Base-by-base conservation (phyloP, 2,113 vertebrate genomes). In the Myodes glareolus region DNA sequence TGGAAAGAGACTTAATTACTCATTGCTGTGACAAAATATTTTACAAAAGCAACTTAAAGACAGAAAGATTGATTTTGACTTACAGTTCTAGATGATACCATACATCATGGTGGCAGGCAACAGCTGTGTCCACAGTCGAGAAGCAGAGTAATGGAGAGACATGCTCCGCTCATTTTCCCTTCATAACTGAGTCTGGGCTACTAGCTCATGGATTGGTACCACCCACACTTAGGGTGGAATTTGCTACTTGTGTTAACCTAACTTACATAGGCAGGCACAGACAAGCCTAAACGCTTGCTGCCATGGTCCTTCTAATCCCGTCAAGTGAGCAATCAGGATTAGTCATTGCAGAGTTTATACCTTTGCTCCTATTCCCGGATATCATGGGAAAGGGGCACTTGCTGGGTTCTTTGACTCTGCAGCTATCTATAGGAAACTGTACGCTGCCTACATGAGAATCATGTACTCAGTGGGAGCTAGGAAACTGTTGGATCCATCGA, bases 381-480 rank as follows among this genome's bases (percentile, higher is more conserved):
- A 1, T 47, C 36, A 3, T 0, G 7, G 77, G 14, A 88, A 78
- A 73, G 45, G 29, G 61, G 7, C 23, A 3, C 31, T 27, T 19
- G 3, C 29, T 31, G 29, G 78, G 47, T 47, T 65, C 3, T 27
- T 29, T 42, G 1, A 39, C 14, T 42, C 7, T 27, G 10, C 39
- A 39, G 1, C 12, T 36, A 45, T 9, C 4, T 36, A 5, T 2
- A 9, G 13, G 0, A 2, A 0, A 58, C 0, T 14, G 2, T 7
- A 27, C 65, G 55, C 7, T 36, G 23, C 36, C 50, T 77, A 8
- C 80, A 16, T 88, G 63, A 70, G 73, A 55, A 27, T 17, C 12
- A 3, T 23, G 0, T 16, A 3, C 14, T n/a, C 33, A 58, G 16
- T 0, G 3, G 7, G 21, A 52, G 36, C 21, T 27, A 39, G 27